These are phyloP conservation scores for Lytechinus variegatus DNA, from an alignment of 35 echinoderm and acorn worm species.

Conservation along the genomic window DNA sequence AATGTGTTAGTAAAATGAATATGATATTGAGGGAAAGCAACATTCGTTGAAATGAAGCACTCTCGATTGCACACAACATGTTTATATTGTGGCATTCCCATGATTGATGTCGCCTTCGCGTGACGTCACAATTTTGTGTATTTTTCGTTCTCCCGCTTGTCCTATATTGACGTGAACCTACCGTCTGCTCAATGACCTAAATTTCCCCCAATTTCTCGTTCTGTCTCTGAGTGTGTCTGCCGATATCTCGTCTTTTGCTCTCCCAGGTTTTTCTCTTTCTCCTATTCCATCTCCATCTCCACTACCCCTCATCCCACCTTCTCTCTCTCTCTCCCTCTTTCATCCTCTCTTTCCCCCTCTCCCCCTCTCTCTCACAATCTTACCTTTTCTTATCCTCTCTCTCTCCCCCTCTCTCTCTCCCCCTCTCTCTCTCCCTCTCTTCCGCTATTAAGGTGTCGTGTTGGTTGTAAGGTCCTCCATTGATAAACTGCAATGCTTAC, in stretches of 20 bases:
- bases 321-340: not conserved
- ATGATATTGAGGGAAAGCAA: not conserved
- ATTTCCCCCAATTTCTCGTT: not conserved
- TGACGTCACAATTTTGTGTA: constrained; percentile 14
- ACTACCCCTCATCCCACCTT: not conserved
- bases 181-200: constrained; percentile 8
- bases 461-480: not conserved
- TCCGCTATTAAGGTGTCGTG: not conserved
- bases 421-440: not conserved
- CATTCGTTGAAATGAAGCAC: not conserved
- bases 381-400: no score
- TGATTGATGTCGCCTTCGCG: not conserved
- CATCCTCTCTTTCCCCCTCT: not conserved
- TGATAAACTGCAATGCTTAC: not conserved
- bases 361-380: not conserved
- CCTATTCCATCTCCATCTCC: not conserved
- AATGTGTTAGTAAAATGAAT: no score
- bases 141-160: not conserved
- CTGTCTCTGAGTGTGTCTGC: not conserved
- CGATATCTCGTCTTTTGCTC: not conserved
- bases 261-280: not conserved
- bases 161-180: constrained; percentile 17
- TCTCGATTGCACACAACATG: not conserved
- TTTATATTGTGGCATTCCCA: not conserved
- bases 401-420: not conserved